Percentiles rank a stretch among this genome's conserved stretches.
phyloP scores from a whole-genome alignment of 2,113 vertebrate species.

The Dicrurus megarhynchus region DNA sequence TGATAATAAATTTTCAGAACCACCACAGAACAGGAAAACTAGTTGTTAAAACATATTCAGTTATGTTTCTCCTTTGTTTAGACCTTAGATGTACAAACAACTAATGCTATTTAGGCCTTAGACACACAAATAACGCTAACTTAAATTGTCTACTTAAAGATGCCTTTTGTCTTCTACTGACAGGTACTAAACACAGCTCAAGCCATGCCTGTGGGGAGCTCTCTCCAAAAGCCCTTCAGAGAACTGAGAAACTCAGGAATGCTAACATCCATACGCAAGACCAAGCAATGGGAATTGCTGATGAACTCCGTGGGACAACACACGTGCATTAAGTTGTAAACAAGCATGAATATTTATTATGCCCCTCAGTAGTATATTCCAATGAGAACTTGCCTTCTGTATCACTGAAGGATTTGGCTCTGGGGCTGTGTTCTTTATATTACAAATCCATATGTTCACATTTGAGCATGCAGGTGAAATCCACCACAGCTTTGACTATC shows the following conservation, averaged over 20 bases:
- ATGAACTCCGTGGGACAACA: background rate
- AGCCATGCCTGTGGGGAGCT: background rate
- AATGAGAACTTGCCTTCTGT: background rate
- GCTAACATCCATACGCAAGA: accelerated
- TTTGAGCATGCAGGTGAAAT: background rate
- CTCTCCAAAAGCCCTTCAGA: background rate
- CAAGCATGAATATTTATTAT: background rate
- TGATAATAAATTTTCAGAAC: background rate
- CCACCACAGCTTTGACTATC: background rate
- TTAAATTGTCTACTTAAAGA: background rate
- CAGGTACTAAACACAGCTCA: background rate
- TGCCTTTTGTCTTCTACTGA: background rate
- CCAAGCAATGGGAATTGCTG: background rate
- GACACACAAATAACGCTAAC: background rate
- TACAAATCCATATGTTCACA: background rate
- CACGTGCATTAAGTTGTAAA: background rate
- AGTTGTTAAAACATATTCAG: background rate
- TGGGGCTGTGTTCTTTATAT: background rate
- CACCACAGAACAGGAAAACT: background rate
- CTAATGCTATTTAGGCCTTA: background rate
- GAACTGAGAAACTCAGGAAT: background rate
- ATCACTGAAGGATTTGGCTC: background rate
- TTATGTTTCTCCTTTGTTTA: background rate
- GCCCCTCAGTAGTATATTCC: background rate
- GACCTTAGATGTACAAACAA: background rate